Base-by-base conservation (phyloP, 2,888 invertebrate genomes). In the Eustalomyia histrio region DNA sequence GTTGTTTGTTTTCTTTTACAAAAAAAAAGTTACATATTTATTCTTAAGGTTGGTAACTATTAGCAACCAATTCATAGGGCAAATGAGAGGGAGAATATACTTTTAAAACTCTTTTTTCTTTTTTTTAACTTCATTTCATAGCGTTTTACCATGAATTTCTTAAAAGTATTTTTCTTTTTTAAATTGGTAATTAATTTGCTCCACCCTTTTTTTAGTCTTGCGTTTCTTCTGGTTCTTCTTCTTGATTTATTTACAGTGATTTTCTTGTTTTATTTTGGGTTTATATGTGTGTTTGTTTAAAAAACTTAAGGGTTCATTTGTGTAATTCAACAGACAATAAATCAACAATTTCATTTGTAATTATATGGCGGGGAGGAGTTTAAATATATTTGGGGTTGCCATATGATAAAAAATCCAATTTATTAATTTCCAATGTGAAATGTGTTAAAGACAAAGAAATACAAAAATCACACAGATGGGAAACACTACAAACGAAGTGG, bases 141-240 rank as follows among this genome's bases (percentile, higher is more conserved):
- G n/a, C n/a, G 43, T 47, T 16, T 63, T 68, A 33, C 17, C n/a
- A 61, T 63, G 16, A 21, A 24, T 53, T 21, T 63, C 53, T 63
- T 55, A 35, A 65, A 21, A 14, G 72, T 53, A 63, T 29, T 52
- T 29, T 29, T 29, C 7, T 29, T 29, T 29, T 73, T 14, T 69
- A 71, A 18, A 61, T 47, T 68, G 69, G 61, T 79, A 61, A 75
- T 80, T 76, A 76, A 82, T 68, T 76, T 72, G 73, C 84, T 83
- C 83, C 84, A 83, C 82, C 81, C 76, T 57, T 65, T 74, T 67
- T 67, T 33, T 7, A 12, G 39, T 39, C 61, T 47, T 29, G 14
- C 33, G 2, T 29, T 29, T 29, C 72, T 76, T 76, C 58, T 65
- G 57, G 53, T 69, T 29, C 58, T 16, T 75, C 35, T 24, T 21